Base-by-base conservation (phyloP, 2,888 invertebrate species). In the Thymelicus acteon region DNA sequence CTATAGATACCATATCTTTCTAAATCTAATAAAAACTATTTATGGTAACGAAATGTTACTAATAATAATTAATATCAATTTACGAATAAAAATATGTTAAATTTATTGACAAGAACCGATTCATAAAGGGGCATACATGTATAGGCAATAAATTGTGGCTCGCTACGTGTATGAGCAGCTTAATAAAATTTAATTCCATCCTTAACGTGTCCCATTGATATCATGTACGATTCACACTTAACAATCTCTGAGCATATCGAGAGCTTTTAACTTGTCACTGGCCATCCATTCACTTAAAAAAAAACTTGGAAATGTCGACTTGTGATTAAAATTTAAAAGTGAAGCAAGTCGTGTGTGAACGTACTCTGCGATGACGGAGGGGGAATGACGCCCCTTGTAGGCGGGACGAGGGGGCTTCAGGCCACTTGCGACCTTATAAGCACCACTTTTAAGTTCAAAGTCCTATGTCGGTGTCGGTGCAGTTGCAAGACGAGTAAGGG, bases 311-410 rank as follows among this genome's bases (percentile, higher is more conserved):
- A 49, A 67, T 52, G 62, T 69, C 82, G 84, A 85, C 81, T 86
- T 89, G 87, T 89, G 91, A 91, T 93, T 92, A 92, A 93, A 92
- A 88, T 91, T 92, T 91, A 86, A 92, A 92, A 92, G 89, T 87
- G 58, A 88, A 82, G 79, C 85, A 81, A 86, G 83, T 87, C 85
- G 79, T 81, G 79, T 81, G 85, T 83, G 86, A 80, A 85, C 85
- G 79, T 77, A 78, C 76, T 76, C 75, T 75, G 76, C 72, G 79
- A 75, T 83, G 80, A 82, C 82, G 85, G 87, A 85, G 90, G 79
- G 90, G 90, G 87, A 85, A 83, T 79, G 87, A 89, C 93, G 93
- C 93, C 93, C 92, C 89, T 86, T 88, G 86, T 84, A 90, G 93
- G 93, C 93, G 93, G 92, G 90, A 79, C 92, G 80, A 74, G 74